Base-by-base conservation (phyloP, 2,113 vertebrate genomes). In the Dicaeum eximium region DNA sequence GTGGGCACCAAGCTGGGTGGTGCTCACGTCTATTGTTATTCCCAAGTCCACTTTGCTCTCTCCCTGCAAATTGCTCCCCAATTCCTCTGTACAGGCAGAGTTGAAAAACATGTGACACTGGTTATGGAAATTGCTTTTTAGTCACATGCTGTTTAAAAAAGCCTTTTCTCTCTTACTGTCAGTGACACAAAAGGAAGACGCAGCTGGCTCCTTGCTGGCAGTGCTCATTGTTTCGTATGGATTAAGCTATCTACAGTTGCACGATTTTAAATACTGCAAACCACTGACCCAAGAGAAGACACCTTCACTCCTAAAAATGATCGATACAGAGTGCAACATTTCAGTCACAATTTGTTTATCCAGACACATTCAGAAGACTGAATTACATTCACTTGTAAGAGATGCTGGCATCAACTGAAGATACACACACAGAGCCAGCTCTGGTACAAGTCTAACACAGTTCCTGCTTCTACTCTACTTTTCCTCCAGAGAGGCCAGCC, bases 371-470 rank as follows among this genome's bases (percentile, higher is more conserved):
- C 50, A 53, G 42, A 85, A 20, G 44, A 30, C 47, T 1, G 3
- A 70, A 45, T 4, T 56, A 65, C 21, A 38, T 48, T 27, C 44
- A 37, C 15, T 81, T 37, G 5, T 23, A 40, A 38, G 50, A 60
- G 40, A 24, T 20, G 37, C 24, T 45, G 58, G 16, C 2, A 15
- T 42, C 56, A 44, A 6, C 3, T 11, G 27, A 45, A 61, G 21
- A 33, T 24, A 60, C 5, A 74, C 6, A 17, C 31, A 30, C 23
- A n/a, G n/a, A 48, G 35, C 20, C 62, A 66, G 58, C 44, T 42
- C 73, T 0, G 5, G 13, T 6, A 8, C 25, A n/a, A 53, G 37
- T 11, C 44, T 24, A 50, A n/a, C 0, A 3, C 30, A 33, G 65
- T 31, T 51, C 27, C 71, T 85, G 30, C 42, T 61, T 31, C 24